Evolutionary conservation across 1,140 invertebrate species (phyloP), one percentile per base, ranked within the genome.

Genomic region (Rhyacophila brunnea): DNA sequence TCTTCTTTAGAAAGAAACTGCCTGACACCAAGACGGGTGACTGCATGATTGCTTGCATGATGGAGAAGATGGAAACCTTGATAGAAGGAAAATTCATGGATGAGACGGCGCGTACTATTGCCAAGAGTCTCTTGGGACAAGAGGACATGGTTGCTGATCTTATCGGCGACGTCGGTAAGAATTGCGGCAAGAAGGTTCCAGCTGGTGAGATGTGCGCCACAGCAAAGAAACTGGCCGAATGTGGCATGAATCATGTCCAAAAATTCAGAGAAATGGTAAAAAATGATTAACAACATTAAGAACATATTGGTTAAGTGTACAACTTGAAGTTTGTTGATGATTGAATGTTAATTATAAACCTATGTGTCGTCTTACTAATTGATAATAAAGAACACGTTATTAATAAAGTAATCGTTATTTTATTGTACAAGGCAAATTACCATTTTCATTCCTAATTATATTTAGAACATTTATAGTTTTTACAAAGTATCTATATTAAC

Each of bases 31-130:
- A 36, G 15, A 49, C 54, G 1, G 54, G 49, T 1, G 17, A 50
- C 20, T 65, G 63, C 38, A 10, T 65, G 11, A 28, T 61, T 2
- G 63, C 49, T 0, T 65, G 63, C 46, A 65, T 65, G 63, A 38
- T 61, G 49, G 58, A 61, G 18, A 65, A 61, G 32, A 54, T 58
- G 40, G 58, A 55, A 1, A 11, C 58, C 17, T 7, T 65, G 5
- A 36, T 18, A 28, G 44, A 61, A 19, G 63, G 63, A 1, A 50
- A 49, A 17, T 58, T 48, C 17, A 28, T 44, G 13, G 20, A 36
- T 6, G 58, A 58, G 13, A 11, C 36, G 1, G 10, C 40, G 6
- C 10, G 13, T 10, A 40, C 11, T 2, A 58, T 46, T 2, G 50
- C 55, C 11, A 38, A 48, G 5, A 28, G n/a, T 11, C 38, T 65